Evolutionary conservation across 2,113 vertebrate genomes (phyloP).

Genomic region (Aptenodytes patagonicus): DNA sequence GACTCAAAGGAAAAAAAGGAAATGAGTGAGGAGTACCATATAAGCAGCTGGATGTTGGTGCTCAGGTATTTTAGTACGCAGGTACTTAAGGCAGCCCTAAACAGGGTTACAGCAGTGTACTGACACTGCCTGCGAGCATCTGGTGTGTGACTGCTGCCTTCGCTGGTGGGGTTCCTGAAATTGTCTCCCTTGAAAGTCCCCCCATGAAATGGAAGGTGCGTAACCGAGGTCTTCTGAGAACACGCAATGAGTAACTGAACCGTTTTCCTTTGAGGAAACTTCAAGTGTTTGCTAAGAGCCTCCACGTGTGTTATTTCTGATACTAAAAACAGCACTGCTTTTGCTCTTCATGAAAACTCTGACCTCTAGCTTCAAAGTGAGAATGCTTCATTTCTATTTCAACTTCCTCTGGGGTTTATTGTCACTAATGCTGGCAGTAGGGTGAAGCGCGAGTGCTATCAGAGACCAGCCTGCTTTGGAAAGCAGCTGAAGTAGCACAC

Average conservation of each 20-base stretch:
- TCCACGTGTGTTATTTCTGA: neutral
- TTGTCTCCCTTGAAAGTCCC: neutral
- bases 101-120: neutral
- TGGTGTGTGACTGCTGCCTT: slow-evolving; percentile 24
- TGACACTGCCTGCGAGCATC: neutral
- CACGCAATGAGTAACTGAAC: neutral
- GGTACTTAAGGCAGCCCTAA: neutral
- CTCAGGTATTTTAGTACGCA: neutral
- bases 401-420: neutral
- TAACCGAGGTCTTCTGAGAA: neutral
- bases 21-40: neutral
- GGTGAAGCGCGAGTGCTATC: neutral
- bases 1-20: neutral
- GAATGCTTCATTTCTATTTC: neutral
- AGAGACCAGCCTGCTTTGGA: neutral
- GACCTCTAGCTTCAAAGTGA: neutral
- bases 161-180: neutral
- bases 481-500: neutral
- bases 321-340: neutral
- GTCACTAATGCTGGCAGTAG: neutral
- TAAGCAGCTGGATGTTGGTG: neutral
- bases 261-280: neutral
- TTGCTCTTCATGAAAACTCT: neutral
- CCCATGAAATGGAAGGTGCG: neutral
- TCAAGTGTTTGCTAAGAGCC: neutral